Percentiles rank a stretch among this genome's conserved stretches.
Conservation (phyloP, 2,113 vertebrate species). For the Lates calcarifer region DNA sequence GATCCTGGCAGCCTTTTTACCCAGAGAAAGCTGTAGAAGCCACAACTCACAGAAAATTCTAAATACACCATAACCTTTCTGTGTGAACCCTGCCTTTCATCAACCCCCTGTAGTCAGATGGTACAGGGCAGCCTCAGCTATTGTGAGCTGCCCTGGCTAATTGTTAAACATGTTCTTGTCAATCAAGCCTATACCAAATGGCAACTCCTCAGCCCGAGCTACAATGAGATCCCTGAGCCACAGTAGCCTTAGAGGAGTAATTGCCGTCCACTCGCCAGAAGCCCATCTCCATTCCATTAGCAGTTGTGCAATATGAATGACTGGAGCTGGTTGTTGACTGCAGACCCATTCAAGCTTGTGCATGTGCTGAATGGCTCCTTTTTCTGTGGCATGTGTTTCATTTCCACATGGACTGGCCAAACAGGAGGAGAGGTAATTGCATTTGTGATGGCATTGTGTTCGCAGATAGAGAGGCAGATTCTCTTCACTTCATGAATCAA, state of each 20-base stretch:
- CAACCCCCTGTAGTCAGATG: slow-evolving; percentile 50
- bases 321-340: slow-evolving; percentile 55
- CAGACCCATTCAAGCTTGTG: slow-evolving; percentile 49
- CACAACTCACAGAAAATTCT: slow-evolving; percentile 61
- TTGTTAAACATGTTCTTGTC: slow-evolving; percentile 83
- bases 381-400: slow-evolving; percentile 52
- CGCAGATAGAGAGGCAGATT: slow-evolving; percentile 27
- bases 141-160: slow-evolving; percentile 71
- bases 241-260: slow-evolving; percentile 58
- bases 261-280: slow-evolving; percentile 52
- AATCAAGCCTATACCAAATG: slow-evolving; percentile 76
- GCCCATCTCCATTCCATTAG: slow-evolving; percentile 70
- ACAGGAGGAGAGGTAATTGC: slow-evolving; percentile 59
- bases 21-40: slow-evolving; percentile 18
- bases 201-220: slow-evolving; percentile 58
- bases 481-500: slow-evolving; percentile 48
- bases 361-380: slow-evolving; percentile 48
- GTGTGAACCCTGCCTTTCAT: slow-evolving; percentile 64
- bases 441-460: slow-evolving; percentile 54
- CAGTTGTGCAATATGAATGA: slow-evolving; percentile 61
- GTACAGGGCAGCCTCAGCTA: slow-evolving; percentile 49
- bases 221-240: slow-evolving; percentile 63
- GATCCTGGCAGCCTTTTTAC: slow-evolving; percentile 39
- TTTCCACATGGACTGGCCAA: slow-evolving; percentile 54
- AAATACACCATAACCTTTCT: slow-evolving; percentile 70